Evolutionary conservation across 2,888 invertebrate genomes (phyloP).

Genomic region (Periphyllus acericola): DNA sequence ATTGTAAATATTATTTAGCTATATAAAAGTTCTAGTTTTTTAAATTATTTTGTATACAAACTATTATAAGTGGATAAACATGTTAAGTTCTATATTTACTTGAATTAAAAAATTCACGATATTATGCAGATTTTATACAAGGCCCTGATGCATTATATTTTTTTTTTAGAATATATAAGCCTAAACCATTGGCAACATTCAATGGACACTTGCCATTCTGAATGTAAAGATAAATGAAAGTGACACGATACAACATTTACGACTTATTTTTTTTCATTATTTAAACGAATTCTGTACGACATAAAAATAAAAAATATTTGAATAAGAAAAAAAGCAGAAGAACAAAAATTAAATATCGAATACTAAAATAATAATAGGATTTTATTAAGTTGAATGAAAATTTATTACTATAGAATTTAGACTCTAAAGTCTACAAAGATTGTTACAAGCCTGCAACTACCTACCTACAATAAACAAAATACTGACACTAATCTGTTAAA

Average conservation of each 20-base stretch:
- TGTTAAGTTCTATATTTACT: background rate
- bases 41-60: background rate
- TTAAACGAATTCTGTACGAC: background rate
- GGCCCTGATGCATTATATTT: background rate
- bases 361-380: too few species aligned
- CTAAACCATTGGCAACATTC: slow-evolving; percentile 50
- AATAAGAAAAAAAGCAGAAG: too few species aligned
- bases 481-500: too few species aligned
- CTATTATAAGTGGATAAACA: background rate
- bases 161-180: slow-evolving; percentile 36
- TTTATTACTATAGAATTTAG: too few species aligned
- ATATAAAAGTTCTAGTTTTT: background rate
- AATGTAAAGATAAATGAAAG: background rate
- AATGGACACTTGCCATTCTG: slow-evolving; percentile 58
- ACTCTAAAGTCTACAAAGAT: too few species aligned
- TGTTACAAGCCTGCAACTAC: too few species aligned
- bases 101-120: background rate
- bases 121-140: background rate
- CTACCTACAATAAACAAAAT: too few species aligned
- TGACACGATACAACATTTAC: background rate
- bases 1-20: background rate
- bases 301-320: too few species aligned
- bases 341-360: too few species aligned
- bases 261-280: background rate
- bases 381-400: too few species aligned